Conservation (phyloP, 2,888 invertebrate genomes). For the Drosophila prostipennis region DNA sequence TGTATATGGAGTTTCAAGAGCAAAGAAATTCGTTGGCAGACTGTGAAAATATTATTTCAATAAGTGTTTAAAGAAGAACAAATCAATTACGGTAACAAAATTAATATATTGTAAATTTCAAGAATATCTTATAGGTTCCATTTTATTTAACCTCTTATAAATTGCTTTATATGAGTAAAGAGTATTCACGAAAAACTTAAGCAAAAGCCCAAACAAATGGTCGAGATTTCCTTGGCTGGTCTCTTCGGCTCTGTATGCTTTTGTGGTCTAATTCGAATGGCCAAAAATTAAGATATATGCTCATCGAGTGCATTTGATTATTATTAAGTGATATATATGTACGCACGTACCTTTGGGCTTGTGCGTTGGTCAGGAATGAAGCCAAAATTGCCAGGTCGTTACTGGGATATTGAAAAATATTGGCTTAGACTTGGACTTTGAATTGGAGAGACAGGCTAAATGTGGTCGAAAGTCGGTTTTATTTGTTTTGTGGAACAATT, state of each 20-base stretch:
- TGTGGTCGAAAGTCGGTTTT: not conserved
- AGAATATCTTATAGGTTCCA: no score
- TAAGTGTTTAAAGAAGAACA: not conserved
- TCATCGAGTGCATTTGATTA: constrained; percentile 66
- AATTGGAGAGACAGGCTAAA: not conserved
- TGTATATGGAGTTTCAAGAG: constrained; percentile 5
- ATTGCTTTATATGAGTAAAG: not conserved
- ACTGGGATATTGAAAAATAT: constrained; percentile 48
- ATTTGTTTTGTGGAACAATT: constrained; percentile 5
- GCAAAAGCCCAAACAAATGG: constrained; percentile 1
- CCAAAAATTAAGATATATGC: constrained; percentile 60
- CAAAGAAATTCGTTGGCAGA: not conserved
- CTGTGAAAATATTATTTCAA: not conserved
- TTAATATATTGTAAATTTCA: no score
- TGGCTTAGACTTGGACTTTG: constrained; percentile 12
- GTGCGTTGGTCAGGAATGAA: constrained; percentile 31
- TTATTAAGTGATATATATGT: constrained; percentile 55
- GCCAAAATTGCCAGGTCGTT: constrained; percentile 21
- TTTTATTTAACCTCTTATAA: not conserved
- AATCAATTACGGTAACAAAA: no score
- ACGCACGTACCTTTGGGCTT: constrained; percentile 6
- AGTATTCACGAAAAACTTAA: constrained; percentile 1
- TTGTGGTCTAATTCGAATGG: constrained; percentile 41
- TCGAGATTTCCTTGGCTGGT: constrained; percentile 5
- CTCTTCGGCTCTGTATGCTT: constrained; percentile 8